Conservation (phyloP, 2,113 vertebrate species). For the Naja naja region DNA sequence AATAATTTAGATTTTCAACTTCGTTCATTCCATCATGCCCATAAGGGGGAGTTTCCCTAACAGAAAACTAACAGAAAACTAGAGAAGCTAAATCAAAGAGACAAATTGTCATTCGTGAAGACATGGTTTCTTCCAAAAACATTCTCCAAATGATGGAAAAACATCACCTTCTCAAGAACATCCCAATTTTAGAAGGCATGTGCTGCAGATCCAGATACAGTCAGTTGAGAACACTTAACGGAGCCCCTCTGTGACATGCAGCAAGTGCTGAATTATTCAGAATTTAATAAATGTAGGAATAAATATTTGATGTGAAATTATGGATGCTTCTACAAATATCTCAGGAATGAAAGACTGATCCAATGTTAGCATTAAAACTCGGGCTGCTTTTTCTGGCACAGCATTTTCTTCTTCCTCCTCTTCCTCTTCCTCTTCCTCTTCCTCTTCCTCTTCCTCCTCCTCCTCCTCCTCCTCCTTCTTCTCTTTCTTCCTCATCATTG, state of each 20-base stretch:
- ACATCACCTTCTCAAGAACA: too few relatives aligned
- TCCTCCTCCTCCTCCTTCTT: too few relatives aligned
- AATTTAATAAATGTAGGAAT: conserved; percentile 79
- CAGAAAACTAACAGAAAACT: too few relatives aligned
- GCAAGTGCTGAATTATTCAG: conserved; percentile 76
- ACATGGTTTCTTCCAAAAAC: neutral
- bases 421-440: accelerated
- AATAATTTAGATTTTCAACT: neutral
- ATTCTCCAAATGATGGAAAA: neutral
- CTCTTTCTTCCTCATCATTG: neutral
- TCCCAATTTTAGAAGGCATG: conserved; percentile 54
- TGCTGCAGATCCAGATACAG: conserved; percentile 65
- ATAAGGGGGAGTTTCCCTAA: neutral
- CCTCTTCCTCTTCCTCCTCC: too few relatives aligned
- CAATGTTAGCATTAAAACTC: conserved; percentile 63
- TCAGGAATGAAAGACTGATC: conserved; percentile 63
- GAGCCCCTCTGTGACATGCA: conserved; percentile 55
- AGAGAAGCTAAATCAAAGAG: neutral
- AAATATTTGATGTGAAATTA: conserved; percentile 83
- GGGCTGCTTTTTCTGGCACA: conserved; percentile 28
- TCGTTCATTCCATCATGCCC: neutral
- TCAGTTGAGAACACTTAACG: conserved; percentile 55
- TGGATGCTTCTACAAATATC: conserved; percentile 69
- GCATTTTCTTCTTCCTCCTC: too few relatives aligned
- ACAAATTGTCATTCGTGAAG: too few relatives aligned